phyloP scores from a whole-genome alignment of 2,888 invertebrate genomes.

The Caenorhabditis imperialis region DNA sequence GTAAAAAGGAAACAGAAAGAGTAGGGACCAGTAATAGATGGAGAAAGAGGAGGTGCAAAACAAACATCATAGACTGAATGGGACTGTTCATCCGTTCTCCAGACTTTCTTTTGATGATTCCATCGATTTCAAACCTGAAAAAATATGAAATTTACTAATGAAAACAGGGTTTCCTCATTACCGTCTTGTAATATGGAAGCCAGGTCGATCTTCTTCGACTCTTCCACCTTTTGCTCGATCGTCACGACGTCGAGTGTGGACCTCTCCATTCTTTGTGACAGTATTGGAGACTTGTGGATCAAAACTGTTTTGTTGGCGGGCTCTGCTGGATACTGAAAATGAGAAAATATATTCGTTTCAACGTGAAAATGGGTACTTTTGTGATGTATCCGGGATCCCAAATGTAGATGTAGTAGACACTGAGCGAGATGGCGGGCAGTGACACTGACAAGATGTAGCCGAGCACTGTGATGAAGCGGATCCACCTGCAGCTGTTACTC shows the following conservation, averaged over 20 bases:
- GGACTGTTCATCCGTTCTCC: constrained; percentile 25
- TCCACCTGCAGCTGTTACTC: constrained; percentile 71
- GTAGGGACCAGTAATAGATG: constrained; percentile 19
- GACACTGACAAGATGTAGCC: constrained; percentile 75
- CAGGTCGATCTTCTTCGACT: constrained; percentile 28
- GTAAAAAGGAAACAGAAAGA: constrained; percentile 1
- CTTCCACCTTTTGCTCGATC: constrained; percentile 29
- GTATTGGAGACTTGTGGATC: constrained; percentile 48
- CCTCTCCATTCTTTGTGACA: constrained; percentile 25
- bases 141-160: not conserved
- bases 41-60: constrained; percentile 13
- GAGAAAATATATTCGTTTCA: no score
- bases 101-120: constrained; percentile 26
- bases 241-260: not conserved
- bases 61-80: constrained; percentile 10
- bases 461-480: constrained; percentile 73
- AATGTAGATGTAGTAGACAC: constrained; percentile 72
- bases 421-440: constrained; percentile 71
- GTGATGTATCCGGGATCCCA: constrained; percentile 70
- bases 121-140: constrained; percentile 42
- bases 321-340: constrained; percentile 46
- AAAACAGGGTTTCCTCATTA: not conserved
- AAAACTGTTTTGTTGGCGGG: constrained; percentile 24
- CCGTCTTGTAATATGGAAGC: constrained; percentile 39
- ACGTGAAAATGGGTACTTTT: constrained; percentile 18